A percentile compares a stretch with the other conserved stretches of the same genome.
phyloP scores from a whole-genome alignment of 2,797 vertebrate genomes.

The Lycodopsis pacificus region DNA sequence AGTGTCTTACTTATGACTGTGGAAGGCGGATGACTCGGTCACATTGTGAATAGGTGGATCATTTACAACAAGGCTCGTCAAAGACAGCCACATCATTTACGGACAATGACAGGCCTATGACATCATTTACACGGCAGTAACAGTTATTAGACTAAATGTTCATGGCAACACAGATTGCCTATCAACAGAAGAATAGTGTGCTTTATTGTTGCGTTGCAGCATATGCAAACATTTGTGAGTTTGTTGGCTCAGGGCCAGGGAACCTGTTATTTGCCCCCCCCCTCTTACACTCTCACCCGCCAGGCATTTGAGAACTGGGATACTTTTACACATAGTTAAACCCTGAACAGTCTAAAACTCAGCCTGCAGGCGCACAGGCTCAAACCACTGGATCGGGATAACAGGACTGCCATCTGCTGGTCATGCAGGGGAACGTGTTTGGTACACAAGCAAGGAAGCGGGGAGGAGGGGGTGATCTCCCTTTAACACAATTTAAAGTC shows the following conservation, averaged over 20 bases:
- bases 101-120: constrained; percentile 74
- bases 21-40: constrained; percentile 15
- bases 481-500: constrained; percentile 67
- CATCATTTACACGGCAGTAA: constrained; percentile 81
- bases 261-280: constrained; percentile 76
- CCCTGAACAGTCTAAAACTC: constrained; percentile 79
- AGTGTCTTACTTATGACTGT: constrained; percentile 36
- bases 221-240: constrained; percentile 78
- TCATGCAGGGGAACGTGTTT: constrained; percentile 5
- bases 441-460: background rate
- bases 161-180: constrained; percentile 80
- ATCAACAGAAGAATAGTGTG: constrained; percentile 75
- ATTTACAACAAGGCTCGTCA: constrained; percentile 62
- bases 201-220: constrained; percentile 78
- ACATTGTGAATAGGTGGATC: constrained; percentile 60
- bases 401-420: constrained; percentile 88
- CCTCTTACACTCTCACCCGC: constrained; percentile 50
- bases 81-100: constrained; percentile 64
- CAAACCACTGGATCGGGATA: constrained; percentile 71
- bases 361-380: constrained; percentile 59
- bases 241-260: constrained; percentile 76
- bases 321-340: constrained; percentile 85
- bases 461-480: constrained; percentile 46
- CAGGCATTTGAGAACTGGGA: constrained; percentile 79
- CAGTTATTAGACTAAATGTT: constrained; percentile 80